Conservation (phyloP, 2,113 vertebrate genomes). For the Formicarius rufipectus region DNA sequence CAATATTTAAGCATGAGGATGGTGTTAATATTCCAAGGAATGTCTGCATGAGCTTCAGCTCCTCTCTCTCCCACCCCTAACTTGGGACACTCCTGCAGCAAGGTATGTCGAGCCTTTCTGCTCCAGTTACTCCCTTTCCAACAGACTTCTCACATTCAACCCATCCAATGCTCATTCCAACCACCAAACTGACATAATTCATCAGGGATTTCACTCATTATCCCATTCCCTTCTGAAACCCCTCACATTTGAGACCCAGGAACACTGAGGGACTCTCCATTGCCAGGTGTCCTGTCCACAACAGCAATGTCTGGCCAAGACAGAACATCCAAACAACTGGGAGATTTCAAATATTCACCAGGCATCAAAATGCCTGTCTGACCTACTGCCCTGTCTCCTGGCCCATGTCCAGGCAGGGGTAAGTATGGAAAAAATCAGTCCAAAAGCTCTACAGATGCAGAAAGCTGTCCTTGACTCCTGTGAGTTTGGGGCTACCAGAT, state of each 20-base stretch:
- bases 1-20: neutral
- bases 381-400: too few relatives aligned
- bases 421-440: neutral
- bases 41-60: rapidly evolving
- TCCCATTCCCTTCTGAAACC: neutral
- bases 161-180: neutral
- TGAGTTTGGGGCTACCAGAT: rapidly evolving
- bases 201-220: neutral
- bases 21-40: neutral
- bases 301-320: neutral
- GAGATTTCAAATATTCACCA: neutral
- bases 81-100: neutral
- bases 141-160: neutral
- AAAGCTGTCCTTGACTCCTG: neutral
- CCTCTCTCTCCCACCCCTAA: neutral
- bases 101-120: neutral
- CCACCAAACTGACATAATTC: neutral
- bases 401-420: neutral
- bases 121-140: neutral
- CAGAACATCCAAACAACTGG: neutral
- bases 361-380: neutral
- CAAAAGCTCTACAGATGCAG: neutral
- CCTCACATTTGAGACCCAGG: rapidly evolving
- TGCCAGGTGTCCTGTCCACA: neutral
- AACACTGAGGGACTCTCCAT: neutral